phyloP scores from a whole-genome alignment of 2,888 invertebrate species.

The Dicyrtomina minuta region DNA sequence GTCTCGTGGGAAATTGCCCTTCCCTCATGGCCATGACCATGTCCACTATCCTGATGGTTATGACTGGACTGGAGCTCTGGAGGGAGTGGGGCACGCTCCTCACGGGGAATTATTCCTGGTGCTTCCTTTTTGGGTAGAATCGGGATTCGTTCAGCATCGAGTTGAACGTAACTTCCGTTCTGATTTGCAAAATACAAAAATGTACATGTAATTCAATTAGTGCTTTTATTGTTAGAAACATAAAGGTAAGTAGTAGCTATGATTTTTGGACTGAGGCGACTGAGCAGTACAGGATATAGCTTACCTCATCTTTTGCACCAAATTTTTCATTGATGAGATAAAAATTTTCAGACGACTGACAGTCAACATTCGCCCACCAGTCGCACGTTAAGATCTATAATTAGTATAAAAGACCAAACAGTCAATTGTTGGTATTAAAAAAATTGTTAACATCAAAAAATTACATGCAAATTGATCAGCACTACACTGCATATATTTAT shows the following conservation, averaged over 20 bases:
- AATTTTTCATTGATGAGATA: conserved; percentile 71
- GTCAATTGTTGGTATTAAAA: too few species aligned
- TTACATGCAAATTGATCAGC: too few species aligned
- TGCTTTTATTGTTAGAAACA: too few species aligned
- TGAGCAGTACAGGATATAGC: too few species aligned
- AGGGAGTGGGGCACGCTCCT: conserved; percentile 40
- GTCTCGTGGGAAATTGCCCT: too few species aligned
- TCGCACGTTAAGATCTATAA: conserved; percentile 72
- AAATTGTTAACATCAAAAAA: too few species aligned
- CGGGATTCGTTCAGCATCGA: conserved; percentile 44
- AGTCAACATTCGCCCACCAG: conserved; percentile 91
- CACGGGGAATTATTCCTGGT: conserved; percentile 47
- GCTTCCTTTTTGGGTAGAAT: conserved; percentile 45
- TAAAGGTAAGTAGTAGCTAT: too few species aligned
- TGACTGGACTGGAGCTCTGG: conserved; percentile 34
- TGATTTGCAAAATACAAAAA: too few species aligned
- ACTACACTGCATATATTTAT: too few species aligned
- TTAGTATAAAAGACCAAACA: too few species aligned
- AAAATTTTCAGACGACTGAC: conserved; percentile 73
- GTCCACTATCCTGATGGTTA: neutral
- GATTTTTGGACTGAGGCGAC: too few species aligned
- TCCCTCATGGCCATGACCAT: too few species aligned
- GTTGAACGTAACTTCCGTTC: conserved; percentile 48
- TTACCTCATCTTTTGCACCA: conserved; percentile 52
- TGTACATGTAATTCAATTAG: neutral